Conservation (phyloP, 2,797 vertebrate genomes). For the Chromis chromis region DNA sequence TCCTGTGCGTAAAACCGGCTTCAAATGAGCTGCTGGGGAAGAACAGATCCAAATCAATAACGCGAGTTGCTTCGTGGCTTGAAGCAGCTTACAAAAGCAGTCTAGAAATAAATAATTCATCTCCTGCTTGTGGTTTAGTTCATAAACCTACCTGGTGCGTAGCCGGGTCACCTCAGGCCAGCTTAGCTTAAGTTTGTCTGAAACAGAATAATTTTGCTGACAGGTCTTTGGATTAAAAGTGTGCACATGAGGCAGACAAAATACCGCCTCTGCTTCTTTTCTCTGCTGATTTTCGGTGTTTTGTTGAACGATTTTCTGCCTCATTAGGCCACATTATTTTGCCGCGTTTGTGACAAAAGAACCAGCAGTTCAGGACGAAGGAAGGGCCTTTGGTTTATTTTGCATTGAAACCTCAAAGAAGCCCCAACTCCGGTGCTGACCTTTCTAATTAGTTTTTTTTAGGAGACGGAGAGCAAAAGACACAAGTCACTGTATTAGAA, state of each 20-base stretch:
- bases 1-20: not conserved
- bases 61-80: not conserved
- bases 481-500: not conserved
- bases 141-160: not conserved
- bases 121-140: not conserved
- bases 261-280: not conserved
- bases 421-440: not conserved
- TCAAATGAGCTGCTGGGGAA: not conserved
- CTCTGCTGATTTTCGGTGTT: not conserved
- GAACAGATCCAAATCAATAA: not conserved
- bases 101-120: not conserved
- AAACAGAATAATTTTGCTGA: not conserved
- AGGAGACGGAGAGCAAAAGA: not conserved
- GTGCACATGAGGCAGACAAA: not conserved
- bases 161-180: constrained; percentile 10
- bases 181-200: not conserved
- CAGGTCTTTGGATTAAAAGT: not conserved
- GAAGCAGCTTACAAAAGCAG: not conserved
- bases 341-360: not conserved
- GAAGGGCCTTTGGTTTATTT: not conserved
- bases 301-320: not conserved
- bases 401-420: not conserved
- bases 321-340: not conserved
- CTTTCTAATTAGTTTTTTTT: not conserved
- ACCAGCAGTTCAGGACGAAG: not conserved